Conservation (phyloP, 1,140 invertebrate species). For the Pinna nobilis region DNA sequence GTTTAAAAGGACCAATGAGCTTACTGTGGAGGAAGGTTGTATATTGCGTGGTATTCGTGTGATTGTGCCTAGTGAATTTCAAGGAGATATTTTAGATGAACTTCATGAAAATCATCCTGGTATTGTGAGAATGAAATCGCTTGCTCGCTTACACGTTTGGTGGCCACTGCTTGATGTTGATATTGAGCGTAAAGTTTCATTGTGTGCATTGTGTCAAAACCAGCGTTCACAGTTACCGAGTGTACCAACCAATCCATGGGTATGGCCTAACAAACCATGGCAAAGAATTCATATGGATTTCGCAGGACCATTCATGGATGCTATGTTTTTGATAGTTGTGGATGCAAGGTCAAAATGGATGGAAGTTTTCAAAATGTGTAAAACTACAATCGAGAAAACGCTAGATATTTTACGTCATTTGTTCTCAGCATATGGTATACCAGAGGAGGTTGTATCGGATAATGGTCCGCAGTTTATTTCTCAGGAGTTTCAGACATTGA, state of each 20-base stretch:
- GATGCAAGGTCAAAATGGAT: conserved; percentile 76
- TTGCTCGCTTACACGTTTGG: conserved; percentile 76
- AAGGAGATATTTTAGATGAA: background rate
- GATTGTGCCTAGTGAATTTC: background rate
- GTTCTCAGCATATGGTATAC: no score
- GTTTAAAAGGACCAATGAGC: conserved; percentile 1
- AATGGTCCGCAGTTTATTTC: no score
- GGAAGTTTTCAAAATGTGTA: conserved; percentile 71
- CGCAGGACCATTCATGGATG: conserved; percentile 69
- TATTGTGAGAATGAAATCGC: conserved; percentile 77
- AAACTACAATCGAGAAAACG: conserved; percentile 43
- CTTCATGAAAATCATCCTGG: conserved; percentile 70
- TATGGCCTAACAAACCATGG: conserved; percentile 66
- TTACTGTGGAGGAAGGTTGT: conserved; percentile 23
- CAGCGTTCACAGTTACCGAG: conserved; percentile 40
- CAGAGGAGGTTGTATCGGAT: no score
- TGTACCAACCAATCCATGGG: conserved; percentile 64
- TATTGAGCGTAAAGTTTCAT: conserved; percentile 70
- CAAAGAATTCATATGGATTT: conserved; percentile 72
- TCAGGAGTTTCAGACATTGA: no score
- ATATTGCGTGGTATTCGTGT: conserved; percentile 19
- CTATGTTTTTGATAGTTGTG: conserved; percentile 73
- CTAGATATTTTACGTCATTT: conserved; percentile 54
- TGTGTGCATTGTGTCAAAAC: conserved; percentile 72
- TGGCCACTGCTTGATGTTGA: conserved; percentile 75